A percentile compares a stretch with the other conserved stretches of the same genome.
Evolutionary conservation across 2,888 invertebrate genomes (phyloP).

Genomic region (Celastrina argiolus): DNA sequence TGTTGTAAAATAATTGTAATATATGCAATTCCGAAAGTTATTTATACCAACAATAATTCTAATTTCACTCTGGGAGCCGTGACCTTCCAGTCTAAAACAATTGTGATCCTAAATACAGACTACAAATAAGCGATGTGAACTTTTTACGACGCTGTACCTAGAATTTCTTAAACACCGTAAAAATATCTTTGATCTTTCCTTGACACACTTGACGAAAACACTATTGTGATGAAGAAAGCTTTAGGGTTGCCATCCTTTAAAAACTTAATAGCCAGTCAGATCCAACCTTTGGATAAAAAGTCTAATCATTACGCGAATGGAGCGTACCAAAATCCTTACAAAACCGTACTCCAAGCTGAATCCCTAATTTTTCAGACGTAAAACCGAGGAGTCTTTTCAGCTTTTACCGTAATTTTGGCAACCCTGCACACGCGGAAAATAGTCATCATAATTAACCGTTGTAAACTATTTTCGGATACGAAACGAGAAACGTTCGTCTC

Average conservation of each 20-base stretch:
- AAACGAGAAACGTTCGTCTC: not conserved
- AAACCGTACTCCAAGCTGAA: too few species aligned
- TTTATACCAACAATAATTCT: not conserved
- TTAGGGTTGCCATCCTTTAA: not conserved
- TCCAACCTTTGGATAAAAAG: too few species aligned
- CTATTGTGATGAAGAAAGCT: constrained; percentile 17
- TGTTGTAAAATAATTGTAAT: not conserved
- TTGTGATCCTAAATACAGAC: constrained; percentile 14
- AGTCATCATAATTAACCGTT: constrained; percentile 17
- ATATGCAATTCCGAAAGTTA: not conserved
- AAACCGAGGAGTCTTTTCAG: not conserved
- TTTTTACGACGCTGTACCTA: constrained; percentile 1
- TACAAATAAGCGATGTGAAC: constrained; percentile 11
- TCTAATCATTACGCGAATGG: too few species aligned
- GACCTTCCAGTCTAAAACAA: not conserved
- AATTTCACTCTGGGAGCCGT: not conserved
- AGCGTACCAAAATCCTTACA: not conserved
- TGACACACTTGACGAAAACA: constrained; percentile 19
- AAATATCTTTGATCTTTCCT: constrained; percentile 18
- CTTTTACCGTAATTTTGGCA: not conserved
- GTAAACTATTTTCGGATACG: constrained; percentile 22
- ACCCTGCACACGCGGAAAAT: constrained; percentile 7
- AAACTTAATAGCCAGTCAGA: not conserved
- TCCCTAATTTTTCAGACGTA: too few species aligned
- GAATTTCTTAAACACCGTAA: constrained; percentile 9